phyloP scores from a whole-genome alignment of 2,113 vertebrate genomes.

The Elachura formosa region DNA sequence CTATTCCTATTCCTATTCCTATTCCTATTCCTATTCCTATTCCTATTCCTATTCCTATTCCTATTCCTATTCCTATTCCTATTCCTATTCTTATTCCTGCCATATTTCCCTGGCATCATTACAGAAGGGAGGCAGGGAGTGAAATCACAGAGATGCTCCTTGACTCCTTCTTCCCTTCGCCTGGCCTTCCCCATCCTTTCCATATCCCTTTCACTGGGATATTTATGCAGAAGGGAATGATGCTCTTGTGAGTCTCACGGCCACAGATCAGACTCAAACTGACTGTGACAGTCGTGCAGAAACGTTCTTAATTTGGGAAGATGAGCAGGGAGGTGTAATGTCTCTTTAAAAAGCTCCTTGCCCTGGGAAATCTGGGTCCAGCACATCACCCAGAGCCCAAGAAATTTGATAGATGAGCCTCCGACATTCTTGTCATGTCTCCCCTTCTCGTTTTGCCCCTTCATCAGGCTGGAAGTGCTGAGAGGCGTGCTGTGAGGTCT shows the following conservation, averaged over 20 bases:
- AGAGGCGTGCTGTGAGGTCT: slow-evolving; percentile 74
- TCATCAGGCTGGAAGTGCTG: neutral
- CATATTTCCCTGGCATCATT: neutral
- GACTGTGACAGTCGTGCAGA: rapidly evolving
- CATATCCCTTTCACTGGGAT: neutral
- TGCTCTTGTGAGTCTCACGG: neutral
- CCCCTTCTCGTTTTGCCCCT: neutral
- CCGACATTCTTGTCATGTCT: slow-evolving; percentile 54
- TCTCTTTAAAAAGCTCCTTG: slow-evolving; percentile 17
- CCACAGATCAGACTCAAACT: neutral
- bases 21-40: neutral
- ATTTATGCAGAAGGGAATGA: neutral
- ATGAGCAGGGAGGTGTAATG: neutral
- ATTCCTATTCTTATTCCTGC: neutral
- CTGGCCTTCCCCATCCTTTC: neutral
- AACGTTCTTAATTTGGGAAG: neutral
- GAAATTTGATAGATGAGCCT: slow-evolving; percentile 68
- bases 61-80: neutral
- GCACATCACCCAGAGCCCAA: neutral
- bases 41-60: neutral
- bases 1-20: neutral
- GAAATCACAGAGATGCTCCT: neutral
- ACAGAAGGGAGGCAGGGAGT: neutral
- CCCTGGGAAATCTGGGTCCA: slow-evolving; percentile 16
- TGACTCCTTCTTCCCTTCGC: neutral